A percentile compares a stretch with the other conserved stretches of the same genome.
Conservation (phyloP, 92 coral and sea anemone species). For the Actinernus sp. region DNA sequence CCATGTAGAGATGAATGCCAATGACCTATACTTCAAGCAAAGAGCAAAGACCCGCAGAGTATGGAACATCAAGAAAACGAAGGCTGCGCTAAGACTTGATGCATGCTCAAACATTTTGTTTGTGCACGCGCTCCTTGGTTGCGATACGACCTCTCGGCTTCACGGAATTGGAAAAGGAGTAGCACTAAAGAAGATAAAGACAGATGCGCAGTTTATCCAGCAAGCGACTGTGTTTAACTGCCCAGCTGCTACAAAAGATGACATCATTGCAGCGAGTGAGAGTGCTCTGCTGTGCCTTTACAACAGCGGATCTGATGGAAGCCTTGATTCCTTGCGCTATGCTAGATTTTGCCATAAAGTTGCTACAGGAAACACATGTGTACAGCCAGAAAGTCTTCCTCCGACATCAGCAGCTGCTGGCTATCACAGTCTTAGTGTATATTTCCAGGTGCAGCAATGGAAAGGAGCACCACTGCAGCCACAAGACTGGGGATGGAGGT, state of each 20-base stretch:
- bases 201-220: slow-evolving; percentile 5
- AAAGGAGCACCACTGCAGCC: too few relatives aligned
- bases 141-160: slow-evolving; percentile 61
- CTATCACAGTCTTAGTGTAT: too few relatives aligned
- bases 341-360: slow-evolving; percentile 39
- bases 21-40: slow-evolving; percentile 32
- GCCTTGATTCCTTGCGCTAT: slow-evolving; percentile 24
- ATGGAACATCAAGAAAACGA: neutral
- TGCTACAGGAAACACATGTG: slow-evolving; percentile 20
- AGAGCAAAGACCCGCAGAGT: neutral
- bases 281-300: neutral
- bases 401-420: slow-evolving; percentile 47
- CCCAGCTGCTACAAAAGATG: neutral
- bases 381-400: slow-evolving; percentile 55
- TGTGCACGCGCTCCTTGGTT: slow-evolving; percentile 48
- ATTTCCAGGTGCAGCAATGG: too few relatives aligned
- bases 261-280: slow-evolving; percentile 4
- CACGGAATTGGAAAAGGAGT: slow-evolving; percentile 56
- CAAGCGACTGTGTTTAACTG: slow-evolving; percentile 17
- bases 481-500: too few relatives aligned
- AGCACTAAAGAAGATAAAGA: slow-evolving; percentile 25
- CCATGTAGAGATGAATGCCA: slow-evolving; percentile 16
- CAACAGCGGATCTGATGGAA: slow-evolving; percentile 21
- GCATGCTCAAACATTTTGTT: slow-evolving; percentile 20
- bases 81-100: slow-evolving; percentile 5